Base-by-base conservation (phyloP, 2,797 vertebrate genomes). In the Sciaenops ocellatus region DNA sequence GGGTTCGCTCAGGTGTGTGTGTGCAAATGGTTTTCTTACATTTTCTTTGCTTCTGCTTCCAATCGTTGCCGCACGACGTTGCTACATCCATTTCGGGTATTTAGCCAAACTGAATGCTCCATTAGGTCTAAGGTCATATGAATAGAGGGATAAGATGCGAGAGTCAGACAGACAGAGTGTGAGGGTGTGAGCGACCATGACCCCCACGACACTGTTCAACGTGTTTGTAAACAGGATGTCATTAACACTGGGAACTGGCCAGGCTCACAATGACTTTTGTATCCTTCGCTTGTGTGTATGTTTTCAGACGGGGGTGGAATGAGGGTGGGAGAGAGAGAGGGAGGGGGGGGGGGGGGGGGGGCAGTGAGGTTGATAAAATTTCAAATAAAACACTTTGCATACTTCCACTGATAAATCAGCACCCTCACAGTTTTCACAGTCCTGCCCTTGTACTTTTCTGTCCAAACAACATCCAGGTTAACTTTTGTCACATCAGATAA, bases 161-260 rank as follows among this genome's bases (percentile, higher is more conserved):
- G 84, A 80, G 69, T 69, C 75, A 82, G 92, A 88, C 88, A 77
- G 85, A 88, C 78, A 26, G 73, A 84, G 77, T 68, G 83, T 52
- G 64, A 88, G 95, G 93, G 94, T 94, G 94, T 87, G 90, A 95
- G 95, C 93, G 96, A 95, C 96, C 96, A 86, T 97, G 97, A 98
- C 97, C 97, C 94, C 94, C 87, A 93, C 86, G 93, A 96, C 95
- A 95, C 96, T 90, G 95, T 95, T 95, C 94, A 94, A 92, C 92
- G 88, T 97, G 95, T 97, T 98, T 97, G 97, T 98, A 98, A 98
- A 99, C 98, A 98, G 98, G 97, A 98, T 96, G 96, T 97, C 96
- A 97, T 98, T 97, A 97, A 97, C 96, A 95, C 95, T 96, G 95
- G 96, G 97, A 97, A 97, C 96, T 94, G 93, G 95, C 94, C 94